phyloP scores from a whole-genome alignment of 2,888 invertebrate species.

The Cyclophora albipunctata region DNA sequence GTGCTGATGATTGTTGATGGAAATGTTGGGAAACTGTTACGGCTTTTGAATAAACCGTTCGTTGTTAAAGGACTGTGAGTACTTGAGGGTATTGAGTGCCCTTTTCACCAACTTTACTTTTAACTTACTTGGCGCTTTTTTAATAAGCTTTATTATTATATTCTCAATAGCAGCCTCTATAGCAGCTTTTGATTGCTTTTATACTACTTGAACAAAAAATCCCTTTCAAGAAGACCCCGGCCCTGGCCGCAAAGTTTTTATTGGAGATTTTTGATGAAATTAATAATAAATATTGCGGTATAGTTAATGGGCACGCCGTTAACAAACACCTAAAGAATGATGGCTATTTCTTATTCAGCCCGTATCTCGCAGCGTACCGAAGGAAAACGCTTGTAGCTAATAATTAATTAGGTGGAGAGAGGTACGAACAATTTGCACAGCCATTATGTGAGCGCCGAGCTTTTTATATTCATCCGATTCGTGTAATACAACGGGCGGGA shows the following conservation, averaged over 20 bases:
- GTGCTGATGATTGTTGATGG: constrained; percentile 24
- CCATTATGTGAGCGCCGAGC: constrained; percentile 22
- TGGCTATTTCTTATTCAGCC: constrained; percentile 22
- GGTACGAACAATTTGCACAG: constrained; percentile 26
- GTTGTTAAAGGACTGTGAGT: constrained; percentile 32
- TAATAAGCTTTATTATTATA: constrained; percentile 1
- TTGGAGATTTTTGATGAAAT: too few relatives aligned
- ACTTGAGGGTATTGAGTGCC: constrained; percentile 15
- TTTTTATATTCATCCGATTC: constrained; percentile 20
- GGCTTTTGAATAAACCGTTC: constrained; percentile 29
- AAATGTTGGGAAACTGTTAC: constrained; percentile 25
- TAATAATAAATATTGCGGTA: background rate
- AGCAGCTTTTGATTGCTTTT: too few relatives aligned
- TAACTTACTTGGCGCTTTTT: constrained; percentile 9
- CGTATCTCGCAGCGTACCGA: constrained; percentile 15
- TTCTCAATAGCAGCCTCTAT: background rate
- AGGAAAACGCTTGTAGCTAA: constrained; percentile 20
- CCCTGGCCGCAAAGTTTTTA: too few relatives aligned
- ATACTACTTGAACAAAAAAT: too few relatives aligned
- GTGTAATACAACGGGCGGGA: constrained; percentile 7
- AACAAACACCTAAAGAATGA: constrained; percentile 9
- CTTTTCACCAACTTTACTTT: constrained; percentile 14
- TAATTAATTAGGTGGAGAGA: constrained; percentile 31
- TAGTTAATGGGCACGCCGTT: background rate
- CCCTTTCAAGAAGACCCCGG: too few relatives aligned